Evolutionary conservation across 2,113 vertebrate genomes (phyloP), one percentile per base, ranked within the genome.

Genomic region (Osmerus mordax): DNA sequence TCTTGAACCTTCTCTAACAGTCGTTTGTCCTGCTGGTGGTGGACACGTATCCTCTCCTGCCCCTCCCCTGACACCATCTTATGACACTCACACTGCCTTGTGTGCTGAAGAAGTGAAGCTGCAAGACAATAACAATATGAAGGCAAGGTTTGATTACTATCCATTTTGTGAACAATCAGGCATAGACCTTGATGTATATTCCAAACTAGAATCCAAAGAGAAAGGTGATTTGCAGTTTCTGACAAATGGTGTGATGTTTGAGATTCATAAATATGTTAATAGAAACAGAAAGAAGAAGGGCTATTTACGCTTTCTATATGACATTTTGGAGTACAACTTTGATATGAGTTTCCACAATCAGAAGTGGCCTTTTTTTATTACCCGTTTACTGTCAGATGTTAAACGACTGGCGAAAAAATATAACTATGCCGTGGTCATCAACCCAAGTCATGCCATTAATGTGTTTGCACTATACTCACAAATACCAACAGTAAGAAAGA

Each of bases 281-380:
- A 28, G n/a, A 0, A 67, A 75, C 62, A 62, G 60, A 55, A 55
- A n/a, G 11, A 32, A 70, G 19, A n/a, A 18, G n/a, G 64, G 65
- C 4, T 85, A 79, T 0, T 72, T 83, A 0, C 81, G 76, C 1
- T 21, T 67, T 3, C 70, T 85, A 3, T 83, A 76, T 54, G 68
- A 78, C 25, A 83, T 85, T 1, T 75, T 85, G 47, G 84, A 85
- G 19, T 72, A 78, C 70, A 85, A 85, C 75, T 81, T 85, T 0
- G 81, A 81, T 0, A 58, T 85, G 56, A 83, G 81, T 16, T 67
- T 79, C 1, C 78, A 80, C 67, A 70, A 0, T 8, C 72, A 79
- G 55, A 36, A 36, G 32, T 36, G 32, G 32, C 32, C 32, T 36
- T 36, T 36, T 36, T 36, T 36, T 36, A 36, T 3, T 3, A 36